phyloP scores from a whole-genome alignment of 2,797 vertebrate species.

The Eptatretus atami region DNA sequence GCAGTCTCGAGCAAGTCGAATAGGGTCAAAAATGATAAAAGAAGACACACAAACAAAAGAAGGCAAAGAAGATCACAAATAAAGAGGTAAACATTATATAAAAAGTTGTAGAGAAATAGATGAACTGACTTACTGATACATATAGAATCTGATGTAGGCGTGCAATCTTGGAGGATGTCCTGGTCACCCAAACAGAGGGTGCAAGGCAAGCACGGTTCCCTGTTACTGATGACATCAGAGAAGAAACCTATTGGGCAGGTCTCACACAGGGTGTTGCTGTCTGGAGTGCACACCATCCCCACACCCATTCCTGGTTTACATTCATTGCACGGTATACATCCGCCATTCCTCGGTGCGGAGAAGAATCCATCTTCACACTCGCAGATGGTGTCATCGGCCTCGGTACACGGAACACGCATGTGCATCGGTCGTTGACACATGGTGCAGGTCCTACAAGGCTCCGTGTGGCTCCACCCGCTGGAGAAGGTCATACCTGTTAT shows the following conservation, averaged over 20 bases:
- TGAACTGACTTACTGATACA: constrained; percentile 30
- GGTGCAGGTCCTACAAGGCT: constrained; percentile 37
- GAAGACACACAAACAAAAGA: no score
- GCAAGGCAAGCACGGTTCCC: constrained; percentile 80
- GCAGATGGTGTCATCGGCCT: constrained; percentile 11
- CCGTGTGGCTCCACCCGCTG: constrained; percentile 36
- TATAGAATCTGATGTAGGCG: constrained; percentile 21
- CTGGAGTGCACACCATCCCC: constrained; percentile 21
- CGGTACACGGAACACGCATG: constrained; percentile 58
- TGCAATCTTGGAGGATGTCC: constrained; percentile 24
- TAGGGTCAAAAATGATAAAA: no score
- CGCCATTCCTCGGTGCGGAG: no score
- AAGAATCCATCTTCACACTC: no score
- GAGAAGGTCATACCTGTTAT: constrained; percentile 55
- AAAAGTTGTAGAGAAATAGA: no score
- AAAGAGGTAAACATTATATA: no score
- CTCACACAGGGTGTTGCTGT: constrained; percentile 48
- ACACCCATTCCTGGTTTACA: no score
- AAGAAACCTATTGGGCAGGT: constrained; percentile 38
- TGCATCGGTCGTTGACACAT: constrained; percentile 45
- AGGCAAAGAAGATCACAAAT: no score
- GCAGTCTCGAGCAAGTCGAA: no score
- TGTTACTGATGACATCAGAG: constrained; percentile 48
- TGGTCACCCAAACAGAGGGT: constrained; percentile 49
- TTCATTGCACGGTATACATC: no score